These are phyloP conservation scores for Tineola bisselliella DNA, from an alignment of 2,888 invertebrate genomes.

Conservation along the genomic window DNA sequence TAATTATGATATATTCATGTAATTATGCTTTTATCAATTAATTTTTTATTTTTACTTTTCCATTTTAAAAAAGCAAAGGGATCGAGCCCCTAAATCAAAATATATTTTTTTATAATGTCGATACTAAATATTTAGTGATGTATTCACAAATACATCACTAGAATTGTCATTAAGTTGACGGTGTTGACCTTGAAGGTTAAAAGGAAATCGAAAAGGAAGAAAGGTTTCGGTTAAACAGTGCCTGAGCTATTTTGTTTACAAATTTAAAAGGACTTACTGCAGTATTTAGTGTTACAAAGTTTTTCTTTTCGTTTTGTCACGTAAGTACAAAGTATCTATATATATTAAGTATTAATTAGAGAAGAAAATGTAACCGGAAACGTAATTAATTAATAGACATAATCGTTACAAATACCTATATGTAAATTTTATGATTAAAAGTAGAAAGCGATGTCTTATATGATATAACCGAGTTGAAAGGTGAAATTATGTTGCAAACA, in stretches of 20 bases:
- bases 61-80: too few species aligned
- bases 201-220: not conserved
- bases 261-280: not conserved
- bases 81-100: too few species aligned
- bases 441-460: constrained; percentile 47
- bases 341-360: too few species aligned
- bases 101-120: too few species aligned
- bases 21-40: too few species aligned
- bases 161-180: not conserved
- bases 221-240: not conserved
- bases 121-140: too few species aligned
- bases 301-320: not conserved
- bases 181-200: not conserved
- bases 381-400: not conserved
- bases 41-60: too few species aligned
- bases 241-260: not conserved
- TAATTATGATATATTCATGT: too few species aligned
- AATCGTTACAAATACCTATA: not conserved
- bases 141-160: not conserved
- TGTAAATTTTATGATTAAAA: not conserved
- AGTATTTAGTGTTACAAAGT: not conserved
- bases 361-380: not conserved
- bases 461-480: constrained; percentile 49
- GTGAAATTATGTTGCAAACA: constrained; percentile 49
- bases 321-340: not conserved